These are phyloP conservation scores for Harpagoxenus sublaevis DNA, from an alignment of 2,888 invertebrate species.

Conservation along the genomic window DNA sequence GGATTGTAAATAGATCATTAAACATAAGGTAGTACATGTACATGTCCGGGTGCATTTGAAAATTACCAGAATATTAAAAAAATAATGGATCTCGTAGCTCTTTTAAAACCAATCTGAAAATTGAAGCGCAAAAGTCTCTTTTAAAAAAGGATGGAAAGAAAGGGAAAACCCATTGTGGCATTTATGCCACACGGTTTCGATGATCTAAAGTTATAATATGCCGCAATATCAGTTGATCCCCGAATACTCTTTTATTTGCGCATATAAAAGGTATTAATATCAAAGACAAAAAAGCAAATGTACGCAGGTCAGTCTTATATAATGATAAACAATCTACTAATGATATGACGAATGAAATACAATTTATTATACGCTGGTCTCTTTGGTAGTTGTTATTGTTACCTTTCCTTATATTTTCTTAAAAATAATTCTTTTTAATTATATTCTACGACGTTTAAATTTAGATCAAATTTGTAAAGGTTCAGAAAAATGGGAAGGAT, in stretches of 20 bases:
- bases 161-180: neutral
- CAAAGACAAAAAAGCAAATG: slow-evolving; percentile 45
- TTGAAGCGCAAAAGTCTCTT: neutral
- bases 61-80: slow-evolving; percentile 43
- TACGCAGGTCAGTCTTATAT: slow-evolving; percentile 72
- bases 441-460: neutral
- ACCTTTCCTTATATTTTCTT: slow-evolving; percentile 26
- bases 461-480: slow-evolving; percentile 19
- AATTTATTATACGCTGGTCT: slow-evolving; percentile 69
- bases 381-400: slow-evolving; percentile 22
- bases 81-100: slow-evolving; percentile 50
- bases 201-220: slow-evolving; percentile 22
- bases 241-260: neutral
- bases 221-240: neutral
- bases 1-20: slow-evolving; percentile 59
- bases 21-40: slow-evolving; percentile 31
- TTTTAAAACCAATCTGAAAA: neutral
- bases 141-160: slow-evolving; percentile 9
- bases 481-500: neutral
- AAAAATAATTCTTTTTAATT: slow-evolving; percentile 39
- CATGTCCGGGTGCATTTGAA: slow-evolving; percentile 39
- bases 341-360: slow-evolving; percentile 82
- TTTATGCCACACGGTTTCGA: neutral
- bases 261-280: slow-evolving; percentile 26
- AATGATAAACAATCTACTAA: slow-evolving; percentile 79